phyloP scores from a whole-genome alignment of 2,888 invertebrate species.

The Strigamia maritima region DNA sequence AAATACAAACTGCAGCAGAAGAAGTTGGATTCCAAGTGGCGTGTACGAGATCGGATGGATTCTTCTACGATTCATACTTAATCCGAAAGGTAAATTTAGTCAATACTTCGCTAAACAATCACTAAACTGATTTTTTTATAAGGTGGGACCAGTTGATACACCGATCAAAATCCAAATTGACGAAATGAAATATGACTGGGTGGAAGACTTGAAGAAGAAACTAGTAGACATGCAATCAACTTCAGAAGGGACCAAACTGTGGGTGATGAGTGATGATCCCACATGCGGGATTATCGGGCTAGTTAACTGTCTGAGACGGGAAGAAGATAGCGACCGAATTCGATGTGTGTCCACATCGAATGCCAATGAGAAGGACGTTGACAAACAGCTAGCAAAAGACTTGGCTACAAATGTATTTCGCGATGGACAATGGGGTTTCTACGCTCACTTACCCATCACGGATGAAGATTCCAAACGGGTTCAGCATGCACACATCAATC shows the following conservation, averaged over 20 bases:
- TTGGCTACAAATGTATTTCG: conserved; percentile 80
- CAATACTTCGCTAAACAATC: too few species aligned
- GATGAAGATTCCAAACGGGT: conserved; percentile 42
- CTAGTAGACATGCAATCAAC: conserved; percentile 61
- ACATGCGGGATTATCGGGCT: conserved; percentile 79
- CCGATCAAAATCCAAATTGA: too few species aligned
- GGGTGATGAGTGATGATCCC: conserved; percentile 66
- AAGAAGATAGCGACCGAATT: conserved; percentile 75
- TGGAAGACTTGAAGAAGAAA: conserved; percentile 72
- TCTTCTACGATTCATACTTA: conserved; percentile 58
- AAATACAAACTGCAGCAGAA: conserved; percentile 42
- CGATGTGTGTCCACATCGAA: conserved; percentile 56
- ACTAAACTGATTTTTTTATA: too few species aligned
- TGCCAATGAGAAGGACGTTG: conserved; percentile 55
- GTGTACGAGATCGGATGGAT: conserved; percentile 62
- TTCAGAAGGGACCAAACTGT: conserved; percentile 53
- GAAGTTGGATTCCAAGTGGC: conserved; percentile 59
- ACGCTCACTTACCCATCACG: conserved; percentile 70
- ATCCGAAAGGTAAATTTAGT: conserved; percentile 62
- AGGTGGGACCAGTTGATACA: conserved; percentile 49
- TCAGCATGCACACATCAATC: too few species aligned
- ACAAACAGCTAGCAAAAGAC: conserved; percentile 60
- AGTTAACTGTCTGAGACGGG: conserved; percentile 82
- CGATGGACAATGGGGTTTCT: conserved; percentile 79
- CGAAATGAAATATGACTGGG: too few species aligned